phyloP scores from a whole-genome alignment of 1,140 invertebrate species.

The Papilio glaucus region DNA sequence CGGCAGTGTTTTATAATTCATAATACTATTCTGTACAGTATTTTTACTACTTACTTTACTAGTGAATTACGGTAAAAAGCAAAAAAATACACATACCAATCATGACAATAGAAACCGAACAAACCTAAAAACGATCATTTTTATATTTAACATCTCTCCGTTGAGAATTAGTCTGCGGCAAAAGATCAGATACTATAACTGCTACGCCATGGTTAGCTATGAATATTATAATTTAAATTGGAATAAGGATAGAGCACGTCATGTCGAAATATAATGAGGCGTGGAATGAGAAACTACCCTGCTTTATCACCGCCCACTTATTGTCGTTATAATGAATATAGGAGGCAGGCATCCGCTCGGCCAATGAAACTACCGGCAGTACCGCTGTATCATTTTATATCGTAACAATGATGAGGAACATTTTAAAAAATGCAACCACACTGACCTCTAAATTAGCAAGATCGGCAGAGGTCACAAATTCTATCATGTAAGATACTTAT shows the following conservation, averaged over 20 bases:
- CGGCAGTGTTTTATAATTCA: too few species aligned
- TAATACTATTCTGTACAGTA: too few species aligned
- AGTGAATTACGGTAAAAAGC: too few species aligned
- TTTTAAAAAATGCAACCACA: too few species aligned
- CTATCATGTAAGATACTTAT: background rate
- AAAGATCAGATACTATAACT: background rate
- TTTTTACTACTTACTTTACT: too few species aligned
- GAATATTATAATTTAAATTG: conserved; percentile 46
- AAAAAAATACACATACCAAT: too few species aligned
- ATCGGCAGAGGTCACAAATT: background rate
- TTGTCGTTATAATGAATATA: conserved; percentile 30
- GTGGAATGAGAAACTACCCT: conserved; percentile 50
- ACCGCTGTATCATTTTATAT: conserved; percentile 5
- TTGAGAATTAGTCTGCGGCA: too few species aligned
- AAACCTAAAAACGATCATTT: too few species aligned
- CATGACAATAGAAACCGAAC: too few species aligned
- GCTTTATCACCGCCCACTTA: conserved; percentile 42
- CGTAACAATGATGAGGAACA: background rate
- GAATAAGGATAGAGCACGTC: conserved; percentile 38
- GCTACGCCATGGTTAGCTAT: background rate
- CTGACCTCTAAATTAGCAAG: background rate
- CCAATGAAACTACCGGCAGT: background rate
- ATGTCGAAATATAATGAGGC: conserved; percentile 45
- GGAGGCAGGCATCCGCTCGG: background rate
- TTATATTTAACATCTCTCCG: too few species aligned